Base-by-base conservation (phyloP, 92 coral and sea anemone genomes). In the Diadumene lineata region DNA sequence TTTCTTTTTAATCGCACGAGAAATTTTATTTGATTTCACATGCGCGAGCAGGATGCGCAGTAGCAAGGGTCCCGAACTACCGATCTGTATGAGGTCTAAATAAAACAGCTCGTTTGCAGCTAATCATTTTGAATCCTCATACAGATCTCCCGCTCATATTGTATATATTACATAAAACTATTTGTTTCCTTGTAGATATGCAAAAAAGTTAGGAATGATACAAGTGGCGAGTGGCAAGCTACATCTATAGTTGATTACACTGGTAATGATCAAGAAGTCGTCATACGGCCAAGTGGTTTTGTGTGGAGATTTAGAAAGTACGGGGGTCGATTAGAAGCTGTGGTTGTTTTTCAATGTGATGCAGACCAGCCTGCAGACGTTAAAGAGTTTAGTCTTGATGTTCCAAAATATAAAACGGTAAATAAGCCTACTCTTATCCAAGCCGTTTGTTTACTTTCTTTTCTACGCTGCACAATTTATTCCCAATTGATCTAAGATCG, bases 251-350 rank as follows among this genome's bases (percentile, higher is more conserved):
- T 32, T 9, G 23, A 2, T 3, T 58, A 58, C 64, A 58, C 23
- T 1, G 64, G 26, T 17, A 22, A 10, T 22, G 64, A 58, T 26
- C 16, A 25, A 8, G 31, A 58, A 17, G 64, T 58, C 17, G 22
- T 58, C 26, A 10, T 58, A 58, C 64, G 64, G 2, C 64, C 64
- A 22, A 58, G 31, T 1, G 64, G 64, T 15, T 58, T 58, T 25
- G 64, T 58, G 64, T 58, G 64, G 64, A 58, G 31, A 58, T 9
- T 58, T 4, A 55, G 22, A 58, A 22, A 58, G 7, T 3, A 25
- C 11, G 64, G 17, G 7, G 64, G 31, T 1, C 7, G 17, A 6
- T 26, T 58, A 2, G 22, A 58, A n/a, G 61, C 64, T 1, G 64
- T 58, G 2, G 64, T 58, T 21, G 26, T 3, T 32, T 58, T 58